These are phyloP conservation scores for Sebastes oblongus DNA, from an alignment of 2,797 vertebrate genomes.

Conservation along the genomic window DNA sequence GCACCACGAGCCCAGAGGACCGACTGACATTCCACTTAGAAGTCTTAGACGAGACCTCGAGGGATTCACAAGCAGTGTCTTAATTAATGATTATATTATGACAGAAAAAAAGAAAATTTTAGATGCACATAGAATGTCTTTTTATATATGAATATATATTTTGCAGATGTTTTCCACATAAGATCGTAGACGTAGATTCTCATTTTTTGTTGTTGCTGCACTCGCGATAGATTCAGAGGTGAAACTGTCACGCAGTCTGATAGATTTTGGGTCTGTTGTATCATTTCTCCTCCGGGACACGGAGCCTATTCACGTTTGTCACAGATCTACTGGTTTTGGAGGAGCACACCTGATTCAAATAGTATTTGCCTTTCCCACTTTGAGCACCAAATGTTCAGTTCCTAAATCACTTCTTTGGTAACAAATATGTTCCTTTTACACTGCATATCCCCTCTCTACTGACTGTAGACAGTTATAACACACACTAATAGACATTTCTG, in stretches of 20 bases:
- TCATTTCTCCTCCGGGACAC: slow-evolving; percentile 56
- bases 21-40: slow-evolving; percentile 69
- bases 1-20: slow-evolving; percentile 57
- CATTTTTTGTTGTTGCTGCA: slow-evolving; percentile 40
- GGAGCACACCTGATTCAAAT: slow-evolving; percentile 28
- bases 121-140: slow-evolving; percentile 83
- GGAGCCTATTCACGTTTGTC: slow-evolving; percentile 32
- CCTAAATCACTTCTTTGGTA: neutral
- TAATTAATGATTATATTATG: slow-evolving; percentile 75
- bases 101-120: slow-evolving; percentile 70
- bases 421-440: neutral
- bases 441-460: neutral
- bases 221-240: slow-evolving; percentile 41
- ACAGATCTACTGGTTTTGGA: slow-evolving; percentile 39
- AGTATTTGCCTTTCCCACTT: slow-evolving; percentile 26
- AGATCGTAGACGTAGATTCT: slow-evolving; percentile 72
- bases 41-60: slow-evolving; percentile 66
- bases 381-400: slow-evolving; percentile 7
- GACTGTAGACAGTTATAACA: neutral
- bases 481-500: neutral
- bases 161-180: slow-evolving; percentile 84
- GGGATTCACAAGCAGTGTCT: slow-evolving; percentile 77
- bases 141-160: slow-evolving; percentile 82
- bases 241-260: slow-evolving; percentile 32
- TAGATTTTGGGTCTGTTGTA: slow-evolving; percentile 48